Percentiles rank a stretch among this genome's conserved stretches.
These are phyloP conservation scores for Jordanella pulchra DNA, from an alignment of 2,797 vertebrate genomes.

Conservation along the genomic window DNA sequence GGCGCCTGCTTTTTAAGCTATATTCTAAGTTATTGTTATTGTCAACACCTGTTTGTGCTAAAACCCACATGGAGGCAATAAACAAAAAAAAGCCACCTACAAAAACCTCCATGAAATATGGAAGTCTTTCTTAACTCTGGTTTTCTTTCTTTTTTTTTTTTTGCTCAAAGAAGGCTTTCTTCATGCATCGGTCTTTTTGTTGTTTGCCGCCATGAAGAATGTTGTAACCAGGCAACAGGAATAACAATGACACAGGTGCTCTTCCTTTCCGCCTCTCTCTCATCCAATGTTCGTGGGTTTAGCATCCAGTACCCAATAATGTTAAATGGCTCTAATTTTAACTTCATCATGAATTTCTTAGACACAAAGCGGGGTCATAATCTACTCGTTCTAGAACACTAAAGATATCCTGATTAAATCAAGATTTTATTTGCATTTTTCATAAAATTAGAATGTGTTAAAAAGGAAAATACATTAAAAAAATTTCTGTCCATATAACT, in stretches of 20 bases:
- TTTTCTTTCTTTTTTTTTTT: slow-evolving; percentile 24
- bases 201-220: slow-evolving; percentile 71
- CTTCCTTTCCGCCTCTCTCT: slow-evolving; percentile 39
- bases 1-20: background rate
- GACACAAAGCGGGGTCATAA: background rate
- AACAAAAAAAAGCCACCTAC: slow-evolving; percentile 51
- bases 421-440: background rate
- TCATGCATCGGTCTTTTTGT: slow-evolving; percentile 71
- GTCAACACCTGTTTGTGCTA: slow-evolving; percentile 50
- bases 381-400: slow-evolving; percentile 37
- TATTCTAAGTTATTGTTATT: slow-evolving; percentile 54
- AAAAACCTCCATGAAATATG: slow-evolving; percentile 67
- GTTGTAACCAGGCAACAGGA: slow-evolving; percentile 85
- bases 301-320: slow-evolving; percentile 60
- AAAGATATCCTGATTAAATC: slow-evolving; percentile 27
- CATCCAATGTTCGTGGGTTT: slow-evolving; percentile 43
- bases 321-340: slow-evolving; percentile 70
- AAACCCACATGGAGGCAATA: slow-evolving; percentile 46
- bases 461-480: background rate
- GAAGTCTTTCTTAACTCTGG: slow-evolving; percentile 43
- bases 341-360: slow-evolving; percentile 66
- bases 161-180: slow-evolving; percentile 62
- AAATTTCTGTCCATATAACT: background rate
- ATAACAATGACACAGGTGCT: slow-evolving; percentile 87
- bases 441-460: background rate